Evolutionary conservation across 2,113 vertebrate genomes (phyloP).

Genomic region (Eudyptes chrysolophus): DNA sequence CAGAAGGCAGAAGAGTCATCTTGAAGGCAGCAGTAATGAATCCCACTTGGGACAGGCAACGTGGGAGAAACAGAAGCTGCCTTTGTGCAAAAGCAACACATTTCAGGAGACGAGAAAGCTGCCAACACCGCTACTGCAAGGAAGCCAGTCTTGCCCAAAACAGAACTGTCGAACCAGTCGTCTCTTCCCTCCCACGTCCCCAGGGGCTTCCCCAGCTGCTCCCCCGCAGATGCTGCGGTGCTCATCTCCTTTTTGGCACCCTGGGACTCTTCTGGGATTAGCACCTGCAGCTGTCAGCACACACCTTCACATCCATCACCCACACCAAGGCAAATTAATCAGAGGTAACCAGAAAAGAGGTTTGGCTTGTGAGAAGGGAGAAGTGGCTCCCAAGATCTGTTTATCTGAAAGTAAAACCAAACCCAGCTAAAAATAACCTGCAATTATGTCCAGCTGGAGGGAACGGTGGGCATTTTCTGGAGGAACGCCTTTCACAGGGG

Average conservation of each 20-base stretch:
- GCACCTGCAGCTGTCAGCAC: neutral
- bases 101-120: neutral
- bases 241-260: neutral
- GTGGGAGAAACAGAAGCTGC: neutral
- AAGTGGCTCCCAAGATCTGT: neutral
- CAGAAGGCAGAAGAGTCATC: neutral
- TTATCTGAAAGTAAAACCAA: slow-evolving; percentile 41
- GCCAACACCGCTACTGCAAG: neutral
- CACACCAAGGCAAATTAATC: neutral
- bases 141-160: neutral
- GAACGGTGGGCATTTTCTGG: neutral
- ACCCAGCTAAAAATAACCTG: neutral
- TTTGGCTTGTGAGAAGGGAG: neutral
- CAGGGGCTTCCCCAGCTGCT: neutral
- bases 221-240: rapidly evolving
- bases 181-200: neutral
- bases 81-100: neutral
- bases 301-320: neutral
- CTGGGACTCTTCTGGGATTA: neutral
- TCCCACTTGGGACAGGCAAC: neutral
- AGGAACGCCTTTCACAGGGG: neutral
- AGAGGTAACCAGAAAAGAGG: neutral
- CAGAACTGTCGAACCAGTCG: rapidly evolving
- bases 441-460: neutral
- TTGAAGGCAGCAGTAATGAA: neutral